Evolutionary conservation across 1,140 invertebrate species (phyloP).

Genomic region (Sesamia nonagrioides): DNA sequence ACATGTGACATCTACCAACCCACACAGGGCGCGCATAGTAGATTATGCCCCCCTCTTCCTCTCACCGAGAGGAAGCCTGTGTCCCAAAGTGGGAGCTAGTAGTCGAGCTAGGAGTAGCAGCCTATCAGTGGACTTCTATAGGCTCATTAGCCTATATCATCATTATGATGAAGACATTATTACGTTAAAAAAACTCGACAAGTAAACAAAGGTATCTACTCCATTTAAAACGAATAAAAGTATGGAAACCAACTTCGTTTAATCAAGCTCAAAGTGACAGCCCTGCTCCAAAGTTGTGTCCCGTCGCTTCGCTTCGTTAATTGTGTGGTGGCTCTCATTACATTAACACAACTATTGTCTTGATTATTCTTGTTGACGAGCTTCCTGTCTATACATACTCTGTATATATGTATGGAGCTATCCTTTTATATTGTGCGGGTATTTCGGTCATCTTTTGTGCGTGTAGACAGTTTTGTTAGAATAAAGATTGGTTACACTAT

Average conservation of each 20-base stretch:
- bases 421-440: slow-evolving; percentile 12
- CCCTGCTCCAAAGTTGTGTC: slow-evolving; percentile 17
- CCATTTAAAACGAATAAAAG: no score
- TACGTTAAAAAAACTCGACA: no score
- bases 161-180: no score
- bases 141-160: no score
- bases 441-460: slow-evolving; percentile 12
- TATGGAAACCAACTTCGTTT: neutral
- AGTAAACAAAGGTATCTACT: no score
- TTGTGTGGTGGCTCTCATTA: slow-evolving; percentile 55
- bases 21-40: no score
- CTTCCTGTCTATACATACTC: slow-evolving; percentile 22
- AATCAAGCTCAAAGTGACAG: slow-evolving; percentile 14
- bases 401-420: neutral
- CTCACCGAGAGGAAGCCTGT: no score
- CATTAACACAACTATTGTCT: slow-evolving; percentile 57
- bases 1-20: no score
- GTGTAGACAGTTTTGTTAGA: neutral
- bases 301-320: slow-evolving; percentile 51
- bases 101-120: no score
- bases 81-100: no score
- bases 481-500: neutral
- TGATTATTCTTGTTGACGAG: slow-evolving; percentile 53
- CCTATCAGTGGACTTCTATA: no score
- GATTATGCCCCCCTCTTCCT: no score